Evolutionary conservation across 2,797 vertebrate genomes (phyloP).

Genomic region (Etheostoma nigrum): DNA sequence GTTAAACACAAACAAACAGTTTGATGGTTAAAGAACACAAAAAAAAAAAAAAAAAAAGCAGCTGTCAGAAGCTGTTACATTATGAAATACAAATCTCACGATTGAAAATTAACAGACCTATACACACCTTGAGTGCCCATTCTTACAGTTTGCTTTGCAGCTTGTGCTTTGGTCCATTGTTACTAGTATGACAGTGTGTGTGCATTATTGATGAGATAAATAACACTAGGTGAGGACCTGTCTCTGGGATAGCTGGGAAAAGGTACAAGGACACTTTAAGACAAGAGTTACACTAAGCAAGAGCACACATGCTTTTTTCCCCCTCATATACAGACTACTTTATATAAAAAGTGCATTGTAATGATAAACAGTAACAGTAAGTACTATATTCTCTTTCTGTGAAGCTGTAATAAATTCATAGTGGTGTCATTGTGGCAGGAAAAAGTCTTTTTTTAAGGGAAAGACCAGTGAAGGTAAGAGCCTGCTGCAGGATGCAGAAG

Average conservation of each 20-base stretch:
- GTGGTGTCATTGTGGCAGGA: slow-evolving; percentile 73
- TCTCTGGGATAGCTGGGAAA: slow-evolving; percentile 63
- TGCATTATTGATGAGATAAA: slow-evolving; percentile 76
- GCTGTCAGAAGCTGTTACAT: slow-evolving; percentile 68
- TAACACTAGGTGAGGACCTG: slow-evolving; percentile 72
- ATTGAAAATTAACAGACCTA: slow-evolving; percentile 71
- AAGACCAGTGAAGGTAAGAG: slow-evolving; percentile 52
- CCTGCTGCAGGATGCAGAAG: slow-evolving; percentile 71
- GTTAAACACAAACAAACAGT: slow-evolving; percentile 51
- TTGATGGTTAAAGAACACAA: slow-evolving; percentile 57
- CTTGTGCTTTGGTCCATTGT: slow-evolving; percentile 71
- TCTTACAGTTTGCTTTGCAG: slow-evolving; percentile 64
- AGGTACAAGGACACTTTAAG: slow-evolving; percentile 66
- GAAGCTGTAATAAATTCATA: slow-evolving; percentile 75
- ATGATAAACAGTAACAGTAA: slow-evolving; percentile 80
- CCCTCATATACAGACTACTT: slow-evolving; percentile 88
- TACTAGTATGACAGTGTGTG: slow-evolving; percentile 49
- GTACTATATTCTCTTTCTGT: slow-evolving; percentile 84
- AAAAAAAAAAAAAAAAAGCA: slow-evolving; percentile 56
- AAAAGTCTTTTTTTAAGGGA: slow-evolving; percentile 78
- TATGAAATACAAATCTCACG: slow-evolving; percentile 66
- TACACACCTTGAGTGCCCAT: slow-evolving; percentile 64
- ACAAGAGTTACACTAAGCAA: slow-evolving; percentile 71
- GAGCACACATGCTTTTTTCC: slow-evolving; percentile 82
- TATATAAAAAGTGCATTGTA: slow-evolving; percentile 85